phyloP scores from a whole-genome alignment of 2,888 invertebrate species.

The Dastarcus helophoroides region DNA sequence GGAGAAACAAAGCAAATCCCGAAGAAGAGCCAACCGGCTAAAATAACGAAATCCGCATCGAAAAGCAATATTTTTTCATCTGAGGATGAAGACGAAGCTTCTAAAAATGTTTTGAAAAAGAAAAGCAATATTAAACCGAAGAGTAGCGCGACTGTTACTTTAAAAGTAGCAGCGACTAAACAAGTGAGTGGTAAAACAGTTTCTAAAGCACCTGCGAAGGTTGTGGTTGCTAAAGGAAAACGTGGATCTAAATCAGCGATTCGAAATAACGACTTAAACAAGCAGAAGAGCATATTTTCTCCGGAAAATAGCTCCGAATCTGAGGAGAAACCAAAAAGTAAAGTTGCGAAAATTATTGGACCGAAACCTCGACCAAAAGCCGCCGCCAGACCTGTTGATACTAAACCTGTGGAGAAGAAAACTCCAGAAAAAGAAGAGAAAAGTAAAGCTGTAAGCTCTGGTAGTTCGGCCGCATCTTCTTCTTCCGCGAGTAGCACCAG shows the following conservation, averaged over 20 bases:
- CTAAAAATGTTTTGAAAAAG: slow-evolving; percentile 38
- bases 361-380: slow-evolving; percentile 36
- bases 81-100: slow-evolving; percentile 27
- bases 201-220: slow-evolving; percentile 8
- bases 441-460: slow-evolving; percentile 47
- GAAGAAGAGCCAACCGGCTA: slow-evolving; percentile 18
- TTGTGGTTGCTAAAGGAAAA: slow-evolving; percentile 11
- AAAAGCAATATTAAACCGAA: slow-evolving; percentile 51
- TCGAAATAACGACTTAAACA: slow-evolving; percentile 30
- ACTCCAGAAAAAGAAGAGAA: slow-evolving; percentile 40
- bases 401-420: slow-evolving; percentile 23
- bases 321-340: slow-evolving; percentile 36
- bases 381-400: slow-evolving; percentile 29
- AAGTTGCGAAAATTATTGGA: slow-evolving; percentile 28
- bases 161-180: slow-evolving; percentile 35
- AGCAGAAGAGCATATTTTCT: slow-evolving; percentile 72
- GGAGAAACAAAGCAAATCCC: slow-evolving; percentile 14
- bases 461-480: slow-evolving; percentile 33
- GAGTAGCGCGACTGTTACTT: slow-evolving; percentile 49
- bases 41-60: slow-evolving; percentile 11
- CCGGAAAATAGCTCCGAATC: slow-evolving; percentile 67
- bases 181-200: slow-evolving; percentile 9
- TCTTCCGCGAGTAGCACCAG: slow-evolving; percentile 28
- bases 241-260: slow-evolving; percentile 10
- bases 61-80: slow-evolving; percentile 35